Evolutionary conservation across 23 tunicate genomes (phyloP), one percentile per base, ranked within the genome.

Genomic region (Ascidia mentula): DNA sequence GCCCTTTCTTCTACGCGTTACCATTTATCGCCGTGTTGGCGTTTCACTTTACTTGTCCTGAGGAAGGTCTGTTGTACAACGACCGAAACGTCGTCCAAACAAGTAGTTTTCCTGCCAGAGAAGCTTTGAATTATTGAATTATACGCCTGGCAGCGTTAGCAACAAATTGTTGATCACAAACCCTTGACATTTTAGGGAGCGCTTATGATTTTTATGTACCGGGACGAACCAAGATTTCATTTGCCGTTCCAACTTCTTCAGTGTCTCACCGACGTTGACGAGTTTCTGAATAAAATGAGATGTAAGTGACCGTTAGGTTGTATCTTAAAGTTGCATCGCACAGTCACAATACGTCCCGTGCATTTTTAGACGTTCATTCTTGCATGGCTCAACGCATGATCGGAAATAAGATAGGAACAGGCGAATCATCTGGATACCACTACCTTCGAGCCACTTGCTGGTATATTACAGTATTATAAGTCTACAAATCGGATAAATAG

Each of bases 371-470:
- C 81, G 76, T 45, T 60, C 98, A 93, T 82, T 65, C 98, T 18
- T 87, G 98, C 73, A 93, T 93, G 98, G 98, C 84, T 20, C 98
- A 93, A 65, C 69, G 90, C 4, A 93, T 93, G 98, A 82, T 93
- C 32, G 98, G 98, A 60, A 76, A 77, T 22, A 85, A 78, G 31
- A 45, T 88, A 40, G 98, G 98, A 74, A 84, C 89, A 3, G 89
- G 90, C 0, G 93, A 92, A 26, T 93, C 98, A 18, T 93, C 98
- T 31, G 98, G 98, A 18, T 93, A 88, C 39, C 82, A 32, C 4
- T 93, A 93, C 38, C 77, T 93, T 0, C 76, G 93, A 28, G 82
- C 98, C 24, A 93, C 98, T 18, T 93, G 98, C 98, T 80, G 98
- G 98, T 93, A 37, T 42, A 15, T 42, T 42, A 9, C 53, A 42